Conservation (phyloP, 92 coral and sea anemone species). For the Heteractis magnifica region DNA sequence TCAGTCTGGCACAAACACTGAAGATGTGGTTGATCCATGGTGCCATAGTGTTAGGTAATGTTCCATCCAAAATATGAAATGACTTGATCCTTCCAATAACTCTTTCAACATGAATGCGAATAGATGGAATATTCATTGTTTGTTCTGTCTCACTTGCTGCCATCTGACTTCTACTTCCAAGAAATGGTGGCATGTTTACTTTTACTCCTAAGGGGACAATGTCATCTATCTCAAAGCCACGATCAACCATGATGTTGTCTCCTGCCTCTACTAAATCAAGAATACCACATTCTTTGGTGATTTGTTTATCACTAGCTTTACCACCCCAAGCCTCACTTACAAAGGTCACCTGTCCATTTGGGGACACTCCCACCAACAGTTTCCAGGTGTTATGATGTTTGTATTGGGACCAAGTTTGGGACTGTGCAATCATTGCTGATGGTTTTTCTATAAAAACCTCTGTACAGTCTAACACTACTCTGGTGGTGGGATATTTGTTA, state of each 20-base stretch:
- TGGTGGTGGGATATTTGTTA: constrained; percentile 25
- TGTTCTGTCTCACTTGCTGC: constrained; percentile 36
- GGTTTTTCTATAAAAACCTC: constrained; percentile 34
- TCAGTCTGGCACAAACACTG: constrained; percentile 39
- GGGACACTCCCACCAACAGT: constrained; percentile 35
- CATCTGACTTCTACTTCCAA: constrained; percentile 38
- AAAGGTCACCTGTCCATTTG: too few relatives aligned
- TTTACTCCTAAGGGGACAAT: constrained; percentile 45
- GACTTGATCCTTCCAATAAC: constrained; percentile 43
- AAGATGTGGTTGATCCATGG: constrained; percentile 33
- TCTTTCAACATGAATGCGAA: constrained; percentile 45
- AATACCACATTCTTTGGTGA: constrained; percentile 51
- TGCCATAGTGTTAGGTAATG: constrained; percentile 40
- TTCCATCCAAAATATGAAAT: constrained; percentile 48
- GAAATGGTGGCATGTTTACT: constrained; percentile 55
- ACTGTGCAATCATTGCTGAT: constrained; percentile 51
- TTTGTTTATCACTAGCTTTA: constrained; percentile 39
- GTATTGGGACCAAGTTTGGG: constrained; percentile 49
- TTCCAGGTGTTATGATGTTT: constrained; percentile 57
- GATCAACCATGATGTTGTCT: too few relatives aligned
- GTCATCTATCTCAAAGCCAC: too few relatives aligned
- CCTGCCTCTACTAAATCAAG: too few relatives aligned
- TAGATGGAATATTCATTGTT: constrained; percentile 44
- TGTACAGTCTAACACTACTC: constrained; percentile 33
- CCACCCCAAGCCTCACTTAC: too few relatives aligned